Conservation (phyloP, 2,888 invertebrate species). For the Cantharis nigra region DNA sequence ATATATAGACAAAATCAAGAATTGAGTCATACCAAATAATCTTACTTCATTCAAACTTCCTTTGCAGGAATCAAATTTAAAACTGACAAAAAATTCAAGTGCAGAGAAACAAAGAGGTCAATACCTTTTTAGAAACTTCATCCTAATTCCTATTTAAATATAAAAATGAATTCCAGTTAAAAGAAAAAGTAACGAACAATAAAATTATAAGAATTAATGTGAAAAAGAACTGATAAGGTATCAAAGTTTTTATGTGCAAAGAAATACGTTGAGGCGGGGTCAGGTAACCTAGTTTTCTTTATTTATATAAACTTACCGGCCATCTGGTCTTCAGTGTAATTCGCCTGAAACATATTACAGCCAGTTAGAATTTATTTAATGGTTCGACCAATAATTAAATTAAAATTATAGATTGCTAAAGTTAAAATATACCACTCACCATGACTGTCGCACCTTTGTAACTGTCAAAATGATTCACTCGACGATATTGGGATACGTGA, state of each 20-base stretch:
- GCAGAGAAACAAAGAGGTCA: background rate
- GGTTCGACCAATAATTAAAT: constrained; percentile 2
- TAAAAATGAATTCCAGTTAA: background rate
- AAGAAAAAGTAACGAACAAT: background rate
- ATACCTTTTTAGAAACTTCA: background rate
- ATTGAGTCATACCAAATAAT: constrained; percentile 44
- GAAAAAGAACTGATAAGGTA: background rate
- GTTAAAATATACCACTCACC: constrained; percentile 41
- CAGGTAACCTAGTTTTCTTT: constrained; percentile 53
- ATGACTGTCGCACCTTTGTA: constrained; percentile 37
- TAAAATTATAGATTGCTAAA: constrained; percentile 55
- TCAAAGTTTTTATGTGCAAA: constrained; percentile 33
- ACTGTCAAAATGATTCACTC: constrained; percentile 42
- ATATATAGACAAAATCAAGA: constrained; percentile 63
- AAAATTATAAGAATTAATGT: background rate
- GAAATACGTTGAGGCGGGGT: constrained; percentile 50
- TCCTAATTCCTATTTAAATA: background rate
- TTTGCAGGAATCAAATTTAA: background rate
- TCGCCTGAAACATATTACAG: constrained; percentile 67
- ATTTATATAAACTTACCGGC: constrained; percentile 73
- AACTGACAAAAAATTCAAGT: background rate
- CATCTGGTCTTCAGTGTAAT: constrained; percentile 89
- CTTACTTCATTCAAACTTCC: constrained; percentile 23
- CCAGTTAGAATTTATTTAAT: constrained; percentile 8
- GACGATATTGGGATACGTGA: background rate